phyloP scores from a whole-genome alignment of 2,797 vertebrate genomes.

The Poecilia velifera region DNA sequence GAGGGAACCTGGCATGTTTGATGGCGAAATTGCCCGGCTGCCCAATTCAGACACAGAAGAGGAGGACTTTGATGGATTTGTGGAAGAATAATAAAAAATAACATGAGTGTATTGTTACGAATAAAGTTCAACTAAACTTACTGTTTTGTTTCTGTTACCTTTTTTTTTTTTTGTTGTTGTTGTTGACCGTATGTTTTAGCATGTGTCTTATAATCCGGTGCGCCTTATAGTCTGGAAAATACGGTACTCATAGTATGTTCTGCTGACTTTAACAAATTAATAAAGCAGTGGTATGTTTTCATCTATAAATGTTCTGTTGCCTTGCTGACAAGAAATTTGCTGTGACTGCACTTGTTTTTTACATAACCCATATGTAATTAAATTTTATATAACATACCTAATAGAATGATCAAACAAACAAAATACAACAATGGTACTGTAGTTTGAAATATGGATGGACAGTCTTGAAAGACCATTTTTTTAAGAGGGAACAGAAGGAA shows the following conservation, averaged over 20 bases:
- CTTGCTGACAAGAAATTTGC: neutral
- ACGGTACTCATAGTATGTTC: neutral
- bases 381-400: neutral
- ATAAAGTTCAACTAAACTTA: too few relatives aligned
- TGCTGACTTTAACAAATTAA: neutral
- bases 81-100: too few relatives aligned
- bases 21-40: too few relatives aligned
- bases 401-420: neutral
- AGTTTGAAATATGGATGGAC: neutral
- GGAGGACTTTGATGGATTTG: too few relatives aligned
- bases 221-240: too few relatives aligned
- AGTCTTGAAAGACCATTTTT: neutral
- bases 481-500: neutral
- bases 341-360: neutral
- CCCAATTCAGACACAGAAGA: too few relatives aligned
- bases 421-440: neutral
- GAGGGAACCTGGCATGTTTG: too few relatives aligned
- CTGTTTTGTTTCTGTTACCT: too few relatives aligned
- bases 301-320: neutral
- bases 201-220: too few relatives aligned
- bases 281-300: neutral
- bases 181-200: too few relatives aligned
- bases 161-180: too few relatives aligned
- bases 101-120: too few relatives aligned
- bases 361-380: neutral